Percentiles rank a stretch among this genome's conserved stretches.
Conservation (phyloP, 1,140 invertebrate species). For the Drosophila seguyi region DNA sequence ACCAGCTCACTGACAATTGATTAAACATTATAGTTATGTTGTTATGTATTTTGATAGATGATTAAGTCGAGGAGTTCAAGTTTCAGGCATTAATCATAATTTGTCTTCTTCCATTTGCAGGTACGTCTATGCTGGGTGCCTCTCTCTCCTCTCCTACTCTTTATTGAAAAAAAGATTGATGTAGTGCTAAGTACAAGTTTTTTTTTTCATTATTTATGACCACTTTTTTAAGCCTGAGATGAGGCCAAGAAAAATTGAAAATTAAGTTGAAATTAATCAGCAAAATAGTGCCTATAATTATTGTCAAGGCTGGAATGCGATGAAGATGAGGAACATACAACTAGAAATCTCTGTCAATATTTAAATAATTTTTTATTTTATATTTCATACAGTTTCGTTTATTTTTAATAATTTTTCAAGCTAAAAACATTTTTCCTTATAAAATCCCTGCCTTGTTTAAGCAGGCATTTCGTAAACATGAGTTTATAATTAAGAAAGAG, state of each 20-base stretch:
- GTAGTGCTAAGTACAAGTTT: slow-evolving; percentile 65
- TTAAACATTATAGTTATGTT: slow-evolving; percentile 67
- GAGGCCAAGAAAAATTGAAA: slow-evolving; percentile 6
- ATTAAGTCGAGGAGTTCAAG: slow-evolving; percentile 43
- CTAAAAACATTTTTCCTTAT: no score
- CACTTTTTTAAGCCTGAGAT: not conserved
- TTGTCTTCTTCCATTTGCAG: slow-evolving; percentile 64
- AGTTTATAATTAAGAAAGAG: not conserved
- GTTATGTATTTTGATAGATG: slow-evolving; percentile 70
- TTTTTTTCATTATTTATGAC: slow-evolving; percentile 12
- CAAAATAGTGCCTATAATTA: not conserved
- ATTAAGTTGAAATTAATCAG: slow-evolving; percentile 13
- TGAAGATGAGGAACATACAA: not conserved
- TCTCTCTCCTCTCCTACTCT: not conserved
- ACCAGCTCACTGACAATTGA: slow-evolving; percentile 55
- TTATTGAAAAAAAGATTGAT: slow-evolving; percentile 50
- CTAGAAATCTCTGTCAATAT: not conserved
- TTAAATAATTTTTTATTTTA: not conserved
- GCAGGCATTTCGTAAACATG: not conserved
- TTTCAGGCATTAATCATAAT: slow-evolving; percentile 59
- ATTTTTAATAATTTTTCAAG: not conserved
- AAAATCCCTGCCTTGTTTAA: not conserved
- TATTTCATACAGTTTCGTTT: not conserved
- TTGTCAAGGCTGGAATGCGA: not conserved
- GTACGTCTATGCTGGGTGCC: slow-evolving; percentile 49